A percentile compares a stretch with the other conserved stretches of the same genome.
These are phyloP conservation scores for Brachyhypopomus occidentalis DNA, from an alignment of 2,113 vertebrate genomes.

Conservation along the genomic window DNA sequence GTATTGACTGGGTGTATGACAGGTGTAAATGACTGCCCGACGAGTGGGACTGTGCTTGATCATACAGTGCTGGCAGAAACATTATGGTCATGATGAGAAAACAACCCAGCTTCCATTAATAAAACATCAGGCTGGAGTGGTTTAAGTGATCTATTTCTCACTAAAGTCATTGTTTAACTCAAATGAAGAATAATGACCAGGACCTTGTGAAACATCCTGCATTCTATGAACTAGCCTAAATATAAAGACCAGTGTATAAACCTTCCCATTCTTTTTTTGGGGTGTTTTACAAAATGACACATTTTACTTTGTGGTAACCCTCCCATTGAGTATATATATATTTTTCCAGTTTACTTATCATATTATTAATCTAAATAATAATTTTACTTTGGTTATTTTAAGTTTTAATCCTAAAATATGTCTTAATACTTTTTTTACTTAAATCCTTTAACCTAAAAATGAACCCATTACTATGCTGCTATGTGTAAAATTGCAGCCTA, in stretches of 20 bases:
- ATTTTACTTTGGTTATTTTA: too few species aligned
- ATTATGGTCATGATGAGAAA: conserved; percentile 15
- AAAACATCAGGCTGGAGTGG: conserved; percentile 5
- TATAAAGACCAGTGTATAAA: neutral
- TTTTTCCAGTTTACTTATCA: too few species aligned
- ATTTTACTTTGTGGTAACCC: too few species aligned
- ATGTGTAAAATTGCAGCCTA: too few species aligned
- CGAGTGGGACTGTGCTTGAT: conserved; percentile 10
- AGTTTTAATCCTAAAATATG: too few species aligned
- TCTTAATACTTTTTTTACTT: too few species aligned
- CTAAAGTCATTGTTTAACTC: neutral
- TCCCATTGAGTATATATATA: too few species aligned
- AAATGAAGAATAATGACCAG: neutral
- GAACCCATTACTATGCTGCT: too few species aligned
- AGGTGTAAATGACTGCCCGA: conserved; percentile 34
- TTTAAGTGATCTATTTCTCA: neutral
- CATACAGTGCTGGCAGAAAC: conserved; percentile 21
- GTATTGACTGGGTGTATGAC: conserved; percentile 26
- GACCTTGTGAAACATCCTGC: neutral
- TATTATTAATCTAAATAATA: too few species aligned
- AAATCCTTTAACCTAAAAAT: too few species aligned
- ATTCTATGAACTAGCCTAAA: neutral
- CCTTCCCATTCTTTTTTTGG: neutral
- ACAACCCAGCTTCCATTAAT: conserved; percentile 14
- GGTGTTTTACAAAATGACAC: too few species aligned